Base-by-base conservation (phyloP, 2,888 invertebrate genomes). In the Leucophenga montana region DNA sequence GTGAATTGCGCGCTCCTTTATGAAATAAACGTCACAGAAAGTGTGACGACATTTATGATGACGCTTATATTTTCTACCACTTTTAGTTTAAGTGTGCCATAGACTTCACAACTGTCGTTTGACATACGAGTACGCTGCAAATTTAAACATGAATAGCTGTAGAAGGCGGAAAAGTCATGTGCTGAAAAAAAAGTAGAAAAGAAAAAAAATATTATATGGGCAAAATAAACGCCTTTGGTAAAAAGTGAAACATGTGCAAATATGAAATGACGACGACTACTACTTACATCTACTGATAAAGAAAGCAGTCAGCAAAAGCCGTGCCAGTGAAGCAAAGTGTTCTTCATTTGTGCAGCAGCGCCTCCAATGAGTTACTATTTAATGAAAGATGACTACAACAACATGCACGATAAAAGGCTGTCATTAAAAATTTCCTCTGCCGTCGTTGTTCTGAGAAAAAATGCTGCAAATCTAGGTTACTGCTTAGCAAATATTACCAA, bases 281-380 rank as follows among this genome's bases (percentile, higher is more conserved):
- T 74, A 81, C 84, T 84, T 85, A 84, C 81, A 84, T 84, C 84
- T 85, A 71, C 80, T 82, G 84, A 84, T 84, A 84, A 84, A 84
- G 84, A 84, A 84, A 77, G 46, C 50, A 65, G 56, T 59, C 54
- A 65, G 69, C 53, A 54, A 46, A 14, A 39, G 44, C 59, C 14
- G 33, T 33, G n/a, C n/a, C 44, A 67, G 67, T 71, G 68, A 72
- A 67, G 54, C 64, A 57, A 54, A 68, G 66, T 69, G 27, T 59
- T 57, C 70, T 50, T 68, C 71, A 72, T 68, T 48, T 61, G 56
- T 56, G 18, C 20, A 22, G 11, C 2, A 5, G 16, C 5, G 5
- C 20, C 22, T n/a, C 8, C 16, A n/a, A 18, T 6, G 22, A 22
- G 20, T 14, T 22, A 22, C 57, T 14, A 57, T 22, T 31, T 62